Evolutionary conservation across 2,113 vertebrate species (phyloP).

Genomic region (sheep (Ovis aries)): DNA sequence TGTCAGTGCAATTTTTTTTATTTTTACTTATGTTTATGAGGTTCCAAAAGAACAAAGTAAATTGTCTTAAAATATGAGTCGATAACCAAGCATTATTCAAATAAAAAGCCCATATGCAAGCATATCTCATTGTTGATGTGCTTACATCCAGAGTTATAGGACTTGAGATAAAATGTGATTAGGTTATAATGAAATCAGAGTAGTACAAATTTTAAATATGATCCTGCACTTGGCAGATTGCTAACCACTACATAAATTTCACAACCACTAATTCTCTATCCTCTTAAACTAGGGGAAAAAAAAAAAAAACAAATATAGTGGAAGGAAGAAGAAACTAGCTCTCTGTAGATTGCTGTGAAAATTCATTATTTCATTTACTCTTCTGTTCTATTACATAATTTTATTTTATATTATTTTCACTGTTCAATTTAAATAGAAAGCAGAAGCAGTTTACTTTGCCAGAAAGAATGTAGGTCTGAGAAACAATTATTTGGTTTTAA

Average conservation of each 20-base stretch:
- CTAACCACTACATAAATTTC: constrained; percentile 50
- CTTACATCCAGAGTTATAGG: neutral
- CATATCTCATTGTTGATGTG: neutral
- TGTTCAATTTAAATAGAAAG: neutral
- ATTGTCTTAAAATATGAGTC: constrained; percentile 49
- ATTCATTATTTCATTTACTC: constrained; percentile 2
- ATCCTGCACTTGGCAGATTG: constrained; percentile 15
- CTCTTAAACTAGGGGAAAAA: neutral
- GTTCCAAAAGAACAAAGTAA: constrained; percentile 15
- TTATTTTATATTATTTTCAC: neutral
- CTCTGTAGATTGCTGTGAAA: neutral
- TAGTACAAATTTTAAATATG: constrained; percentile 49
- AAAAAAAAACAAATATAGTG: neutral
- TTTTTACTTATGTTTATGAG: constrained; percentile 7
- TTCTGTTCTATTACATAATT: neutral
- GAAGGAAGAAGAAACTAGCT: neutral
- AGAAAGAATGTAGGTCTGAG: neutral
- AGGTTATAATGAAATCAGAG: constrained; percentile 56
- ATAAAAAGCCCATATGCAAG: constrained; percentile 44
- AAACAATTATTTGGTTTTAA: neutral
- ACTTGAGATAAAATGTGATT: constrained; percentile 19
- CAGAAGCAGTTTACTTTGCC: neutral
- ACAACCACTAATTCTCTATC: constrained; percentile 32
- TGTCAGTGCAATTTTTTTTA: neutral
- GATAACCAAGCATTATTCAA: constrained; percentile 35